Evolutionary conservation across 2,888 invertebrate species (phyloP), one percentile per base, ranked within the genome.

Genomic region (Stegophylla sp.): DNA sequence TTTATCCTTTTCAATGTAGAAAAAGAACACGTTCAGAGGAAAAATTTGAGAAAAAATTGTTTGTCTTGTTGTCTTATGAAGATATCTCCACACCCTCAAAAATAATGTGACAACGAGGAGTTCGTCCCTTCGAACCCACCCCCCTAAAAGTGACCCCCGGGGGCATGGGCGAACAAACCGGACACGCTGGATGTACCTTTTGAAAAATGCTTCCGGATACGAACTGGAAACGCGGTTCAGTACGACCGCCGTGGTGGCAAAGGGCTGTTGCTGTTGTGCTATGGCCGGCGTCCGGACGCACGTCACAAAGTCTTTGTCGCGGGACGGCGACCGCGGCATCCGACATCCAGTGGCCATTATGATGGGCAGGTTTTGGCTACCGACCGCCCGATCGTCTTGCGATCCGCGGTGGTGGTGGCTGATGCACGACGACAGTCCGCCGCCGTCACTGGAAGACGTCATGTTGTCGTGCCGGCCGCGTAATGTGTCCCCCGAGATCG

Each of bases 261-360:
- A 75, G 1, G 63, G 74, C 45, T 74, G 61, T 13, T 61, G 72
- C 56, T 56, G 73, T 15, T 45, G 56, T 15, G 56, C 56, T 20
- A 12, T 12, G 53, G 61, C 20, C n/a, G 73, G 41, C 48, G 28
- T 48, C 48, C 63, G 63, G 51, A 28, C 20, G 51, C 63, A 45
- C 23, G 51, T 34, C 13, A 34, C 23, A 15, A 76, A 67, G 15
- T 76, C 76, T 26, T 76, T 76, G 20, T 76, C 76, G 1, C 66
- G 53, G 9, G 76, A 76, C 76, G 76, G 76, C 26, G 76, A 76
- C 23, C 66, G n/a, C 13, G 76, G 76, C 43, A 76, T 76, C 23
- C 66, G 64, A 45, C 76, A 56, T 0, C 76, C 56, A 51, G 66
- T 66, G 43, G 76, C 41, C 76, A 76, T 20, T 1, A 67, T 66